A percentile compares a stretch with the other conserved stretches of the same genome.
Conservation (phyloP, 2,113 vertebrate genomes). For the Asarcornis scutulata region DNA sequence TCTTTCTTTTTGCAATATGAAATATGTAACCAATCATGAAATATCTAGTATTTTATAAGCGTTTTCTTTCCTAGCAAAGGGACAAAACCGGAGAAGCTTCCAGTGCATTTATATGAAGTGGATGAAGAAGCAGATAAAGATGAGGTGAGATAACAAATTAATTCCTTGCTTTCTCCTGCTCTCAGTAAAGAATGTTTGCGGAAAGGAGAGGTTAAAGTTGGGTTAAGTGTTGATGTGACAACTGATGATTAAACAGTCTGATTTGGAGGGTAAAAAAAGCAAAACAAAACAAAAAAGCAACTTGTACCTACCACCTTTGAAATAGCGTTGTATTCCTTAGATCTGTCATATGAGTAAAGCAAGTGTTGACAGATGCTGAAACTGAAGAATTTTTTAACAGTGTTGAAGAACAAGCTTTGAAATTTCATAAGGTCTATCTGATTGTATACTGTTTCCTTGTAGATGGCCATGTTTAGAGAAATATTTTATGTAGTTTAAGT, state of each 20-base stretch:
- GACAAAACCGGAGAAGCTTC: slow-evolving; percentile 90
- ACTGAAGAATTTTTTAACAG: background rate
- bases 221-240: background rate
- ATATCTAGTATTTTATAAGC: background rate
- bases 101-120: slow-evolving; percentile 95
- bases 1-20: background rate
- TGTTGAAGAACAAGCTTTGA: background rate
- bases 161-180: background rate
- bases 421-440: background rate
- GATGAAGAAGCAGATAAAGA: slow-evolving; percentile 99
- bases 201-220: background rate
- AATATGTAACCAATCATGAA: background rate
- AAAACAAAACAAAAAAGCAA: background rate
- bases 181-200: background rate
- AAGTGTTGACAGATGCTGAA: background rate
- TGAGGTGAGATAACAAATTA: slow-evolving; percentile 82
- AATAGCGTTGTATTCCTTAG: background rate
- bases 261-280: background rate
- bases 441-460: background rate
- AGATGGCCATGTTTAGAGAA: background rate
- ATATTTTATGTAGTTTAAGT: background rate
- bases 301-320: background rate
- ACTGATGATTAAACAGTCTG: background rate
- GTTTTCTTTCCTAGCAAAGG: slow-evolving; percentile 84
- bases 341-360: background rate